Percentiles rank a stretch among this genome's conserved stretches.
phyloP scores from a whole-genome alignment of 2,888 invertebrate genomes.

The Campopleginae sp. region DNA sequence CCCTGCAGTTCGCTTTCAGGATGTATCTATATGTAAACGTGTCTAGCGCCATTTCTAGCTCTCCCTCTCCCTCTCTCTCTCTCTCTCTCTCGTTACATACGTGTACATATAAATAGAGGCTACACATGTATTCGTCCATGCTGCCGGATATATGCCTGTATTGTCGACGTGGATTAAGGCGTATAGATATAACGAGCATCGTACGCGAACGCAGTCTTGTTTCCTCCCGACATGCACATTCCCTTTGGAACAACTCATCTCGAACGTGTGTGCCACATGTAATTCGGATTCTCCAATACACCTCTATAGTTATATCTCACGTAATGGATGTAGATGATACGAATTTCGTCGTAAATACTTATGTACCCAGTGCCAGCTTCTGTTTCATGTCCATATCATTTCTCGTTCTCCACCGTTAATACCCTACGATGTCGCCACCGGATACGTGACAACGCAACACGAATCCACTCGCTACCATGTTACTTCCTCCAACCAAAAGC shows the following conservation, averaged over 20 bases:
- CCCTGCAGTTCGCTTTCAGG: conserved; percentile 48
- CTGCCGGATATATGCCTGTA: background rate
- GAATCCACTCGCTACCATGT: conserved; percentile 6
- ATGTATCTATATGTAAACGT: conserved; percentile 37
- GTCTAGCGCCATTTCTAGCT: conserved; percentile 34
- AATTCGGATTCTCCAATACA: conserved; percentile 45
- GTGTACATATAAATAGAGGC: conserved; percentile 4
- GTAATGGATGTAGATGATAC: conserved; percentile 29
- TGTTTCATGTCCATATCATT: conserved; percentile 32
- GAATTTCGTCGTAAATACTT: conserved; percentile 51
- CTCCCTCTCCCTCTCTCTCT: background rate
- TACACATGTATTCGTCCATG: background rate
- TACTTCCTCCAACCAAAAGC: background rate
- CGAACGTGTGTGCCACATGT: conserved; percentile 24
- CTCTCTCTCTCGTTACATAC: conserved; percentile 13
- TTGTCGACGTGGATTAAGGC: background rate
- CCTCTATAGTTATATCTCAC: conserved; percentile 17
- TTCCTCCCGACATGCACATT: conserved; percentile 43
- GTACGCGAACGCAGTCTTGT: conserved; percentile 7
- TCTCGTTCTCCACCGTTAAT: conserved; percentile 26
- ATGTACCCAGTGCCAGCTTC: conserved; percentile 7
- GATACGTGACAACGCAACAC: conserved; percentile 15
- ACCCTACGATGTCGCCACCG: conserved; percentile 4
- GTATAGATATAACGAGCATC: conserved; percentile 14
- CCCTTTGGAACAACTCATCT: conserved; percentile 46